phyloP scores from a whole-genome alignment of 1,140 invertebrate species.

The Chironomus striatipennis region DNA sequence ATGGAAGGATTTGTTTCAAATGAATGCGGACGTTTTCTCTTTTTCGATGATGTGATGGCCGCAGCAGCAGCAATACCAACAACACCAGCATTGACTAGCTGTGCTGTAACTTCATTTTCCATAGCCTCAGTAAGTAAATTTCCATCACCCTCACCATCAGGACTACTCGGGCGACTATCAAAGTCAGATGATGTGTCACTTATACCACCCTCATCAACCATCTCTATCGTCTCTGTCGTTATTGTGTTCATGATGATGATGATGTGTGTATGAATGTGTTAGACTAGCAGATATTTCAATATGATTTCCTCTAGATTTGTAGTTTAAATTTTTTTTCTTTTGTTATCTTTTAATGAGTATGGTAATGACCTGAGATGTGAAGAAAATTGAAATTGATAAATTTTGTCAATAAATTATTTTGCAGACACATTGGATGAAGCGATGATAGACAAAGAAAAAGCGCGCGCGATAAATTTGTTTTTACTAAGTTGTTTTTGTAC shows the following conservation, averaged over 20 bases:
- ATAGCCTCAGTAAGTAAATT: conserved; percentile 71
- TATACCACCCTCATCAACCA: conserved; percentile 51
- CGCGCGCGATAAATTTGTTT: too few relatives aligned
- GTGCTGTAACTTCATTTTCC: conserved; percentile 90
- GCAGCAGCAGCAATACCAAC: conserved; percentile 94
- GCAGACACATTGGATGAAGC: too few relatives aligned
- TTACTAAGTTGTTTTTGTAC: too few relatives aligned
- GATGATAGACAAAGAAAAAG: too few relatives aligned
- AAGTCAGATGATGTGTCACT: conserved; percentile 64
- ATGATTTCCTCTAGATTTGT: too few relatives aligned
- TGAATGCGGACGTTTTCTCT: conserved; percentile 88
- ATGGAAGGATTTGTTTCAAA: conserved; percentile 98
- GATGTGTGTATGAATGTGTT: conserved; percentile 33
- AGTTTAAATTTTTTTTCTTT: too few relatives aligned
- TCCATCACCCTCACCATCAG: conserved; percentile 64
- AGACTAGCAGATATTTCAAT: background rate
- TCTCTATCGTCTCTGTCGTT: conserved; percentile 47
- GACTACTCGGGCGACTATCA: conserved; percentile 62
- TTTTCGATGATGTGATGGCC: conserved; percentile 92
- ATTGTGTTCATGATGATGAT: conserved; percentile 46
- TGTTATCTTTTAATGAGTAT: too few relatives aligned
- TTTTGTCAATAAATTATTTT: too few relatives aligned
- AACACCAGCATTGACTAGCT: conserved; percentile 90
- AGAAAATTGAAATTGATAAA: too few relatives aligned
- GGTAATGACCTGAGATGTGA: background rate